A percentile compares a stretch with the other conserved stretches of the same genome.
Evolutionary conservation across 2,797 vertebrate species (phyloP).

Genomic region (Pristis pectinata): DNA sequence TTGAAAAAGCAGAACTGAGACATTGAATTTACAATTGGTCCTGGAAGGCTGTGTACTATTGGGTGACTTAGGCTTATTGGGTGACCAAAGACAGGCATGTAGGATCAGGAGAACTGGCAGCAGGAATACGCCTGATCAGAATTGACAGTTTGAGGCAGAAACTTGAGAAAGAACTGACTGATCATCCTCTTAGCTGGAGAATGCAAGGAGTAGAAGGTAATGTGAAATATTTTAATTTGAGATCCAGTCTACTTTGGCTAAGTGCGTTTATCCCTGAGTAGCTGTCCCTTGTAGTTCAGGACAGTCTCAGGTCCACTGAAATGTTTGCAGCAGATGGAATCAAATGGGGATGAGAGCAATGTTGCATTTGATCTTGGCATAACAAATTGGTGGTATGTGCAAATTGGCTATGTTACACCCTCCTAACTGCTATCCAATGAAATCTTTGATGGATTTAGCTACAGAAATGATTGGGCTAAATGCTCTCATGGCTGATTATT

Average conservation of each 20-base stretch:
- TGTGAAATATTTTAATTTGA: neutral
- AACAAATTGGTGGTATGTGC: neutral
- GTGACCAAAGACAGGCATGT: neutral
- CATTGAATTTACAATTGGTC: neutral
- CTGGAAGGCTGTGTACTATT: neutral
- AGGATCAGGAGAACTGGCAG: too few species aligned
- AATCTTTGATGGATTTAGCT: neutral
- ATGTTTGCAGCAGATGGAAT: neutral
- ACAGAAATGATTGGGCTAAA: neutral
- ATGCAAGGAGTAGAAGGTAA: neutral
- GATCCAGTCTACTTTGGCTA: neutral
- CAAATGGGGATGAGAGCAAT: neutral
- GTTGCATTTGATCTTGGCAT: neutral
- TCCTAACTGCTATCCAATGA: neutral
- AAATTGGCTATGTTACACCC: neutral
- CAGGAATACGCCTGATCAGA: neutral
- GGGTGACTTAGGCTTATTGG: neutral
- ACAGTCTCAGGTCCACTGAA: neutral
- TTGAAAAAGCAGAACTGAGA: too few species aligned
- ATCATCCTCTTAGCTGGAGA: neutral
- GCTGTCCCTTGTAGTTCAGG: neutral
- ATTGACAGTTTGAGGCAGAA: neutral
- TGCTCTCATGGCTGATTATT: neutral
- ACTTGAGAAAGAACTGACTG: neutral
- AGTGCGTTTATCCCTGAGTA: neutral